Conservation (phyloP, 2,113 vertebrate species). For the Ariopsis seemanni region DNA sequence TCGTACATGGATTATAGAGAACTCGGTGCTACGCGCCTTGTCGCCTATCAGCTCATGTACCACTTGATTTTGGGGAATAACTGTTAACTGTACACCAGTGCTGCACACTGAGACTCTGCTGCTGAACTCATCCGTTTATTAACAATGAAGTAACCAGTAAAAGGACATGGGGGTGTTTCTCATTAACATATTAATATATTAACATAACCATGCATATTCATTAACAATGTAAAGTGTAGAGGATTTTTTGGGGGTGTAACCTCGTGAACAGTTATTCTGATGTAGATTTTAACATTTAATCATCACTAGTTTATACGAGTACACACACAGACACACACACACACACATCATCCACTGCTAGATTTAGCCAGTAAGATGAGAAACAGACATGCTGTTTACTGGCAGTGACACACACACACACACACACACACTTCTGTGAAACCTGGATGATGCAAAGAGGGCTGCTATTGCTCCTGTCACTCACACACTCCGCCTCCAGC, state of each 20-base stretch:
- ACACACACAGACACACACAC: conserved; percentile 7
- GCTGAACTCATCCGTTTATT: neutral
- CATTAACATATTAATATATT: neutral
- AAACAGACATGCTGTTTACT: conserved; percentile 26
- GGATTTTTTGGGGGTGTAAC: neutral
- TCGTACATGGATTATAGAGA: no score
- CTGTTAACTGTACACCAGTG: no score
- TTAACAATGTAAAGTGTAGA: neutral
- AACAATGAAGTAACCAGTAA: no score
- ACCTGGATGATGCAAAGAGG: conserved; percentile 28
- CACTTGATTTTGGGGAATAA: no score
- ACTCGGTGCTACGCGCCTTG: no score
- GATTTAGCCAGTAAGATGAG: conserved; percentile 22
- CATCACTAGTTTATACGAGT: neutral
- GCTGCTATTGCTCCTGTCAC: conserved; percentile 32
- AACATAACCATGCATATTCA: neutral
- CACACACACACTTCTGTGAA: conserved; percentile 28
- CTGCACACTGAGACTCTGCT: neutral
- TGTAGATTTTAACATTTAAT: neutral
- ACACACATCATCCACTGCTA: neutral
- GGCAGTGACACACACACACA: conserved; percentile 20
- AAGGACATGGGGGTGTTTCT: neutral
- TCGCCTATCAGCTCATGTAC: no score
- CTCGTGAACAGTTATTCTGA: neutral
- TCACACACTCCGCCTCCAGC: conserved; percentile 34